phyloP scores from a whole-genome alignment of 2,797 vertebrate genomes.

The Protosalanx chinensis region DNA sequence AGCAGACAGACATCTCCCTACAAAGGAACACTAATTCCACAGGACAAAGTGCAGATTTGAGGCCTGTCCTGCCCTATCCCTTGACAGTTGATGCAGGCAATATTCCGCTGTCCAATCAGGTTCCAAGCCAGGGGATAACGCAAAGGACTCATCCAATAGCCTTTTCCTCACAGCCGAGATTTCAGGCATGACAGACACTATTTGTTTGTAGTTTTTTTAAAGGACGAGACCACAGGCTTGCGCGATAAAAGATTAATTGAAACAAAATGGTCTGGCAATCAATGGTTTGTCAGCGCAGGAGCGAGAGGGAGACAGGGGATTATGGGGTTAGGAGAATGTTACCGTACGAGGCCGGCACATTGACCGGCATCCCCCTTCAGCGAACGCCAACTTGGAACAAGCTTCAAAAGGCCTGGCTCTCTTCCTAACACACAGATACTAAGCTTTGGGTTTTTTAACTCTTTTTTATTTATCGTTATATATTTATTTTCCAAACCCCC shows the following conservation, averaged over 20 bases:
- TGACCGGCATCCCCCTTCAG: constrained; percentile 44
- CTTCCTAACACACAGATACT: constrained; percentile 40
- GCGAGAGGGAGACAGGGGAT: constrained; percentile 47
- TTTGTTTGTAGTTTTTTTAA: constrained; percentile 32
- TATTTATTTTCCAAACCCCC: constrained; percentile 19
- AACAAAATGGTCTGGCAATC: constrained; percentile 52
- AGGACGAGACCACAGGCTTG: constrained; percentile 50
- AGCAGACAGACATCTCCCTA: constrained; percentile 36
- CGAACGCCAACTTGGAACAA: constrained; percentile 49
- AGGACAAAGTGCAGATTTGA: constrained; percentile 32
- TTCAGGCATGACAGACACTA: constrained; percentile 44
- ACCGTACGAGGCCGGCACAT: constrained; percentile 41
- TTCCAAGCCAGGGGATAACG: constrained; percentile 41
- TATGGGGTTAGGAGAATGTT: constrained; percentile 49
- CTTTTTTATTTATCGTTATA: constrained; percentile 10
- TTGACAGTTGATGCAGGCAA: constrained; percentile 38
- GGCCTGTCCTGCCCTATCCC: constrained; percentile 7
- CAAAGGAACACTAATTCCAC: constrained; percentile 51
- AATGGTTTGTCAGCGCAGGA: constrained; percentile 35
- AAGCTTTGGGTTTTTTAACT: constrained; percentile 22
- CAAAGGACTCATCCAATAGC: constrained; percentile 27
- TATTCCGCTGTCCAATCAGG: constrained; percentile 16
- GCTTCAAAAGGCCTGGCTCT: constrained; percentile 54
- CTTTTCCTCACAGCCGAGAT: constrained; percentile 33
- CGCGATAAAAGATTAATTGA: constrained; percentile 63